Base-by-base conservation (phyloP, 2,113 vertebrate species). In the Drymodes brunneopygia region DNA sequence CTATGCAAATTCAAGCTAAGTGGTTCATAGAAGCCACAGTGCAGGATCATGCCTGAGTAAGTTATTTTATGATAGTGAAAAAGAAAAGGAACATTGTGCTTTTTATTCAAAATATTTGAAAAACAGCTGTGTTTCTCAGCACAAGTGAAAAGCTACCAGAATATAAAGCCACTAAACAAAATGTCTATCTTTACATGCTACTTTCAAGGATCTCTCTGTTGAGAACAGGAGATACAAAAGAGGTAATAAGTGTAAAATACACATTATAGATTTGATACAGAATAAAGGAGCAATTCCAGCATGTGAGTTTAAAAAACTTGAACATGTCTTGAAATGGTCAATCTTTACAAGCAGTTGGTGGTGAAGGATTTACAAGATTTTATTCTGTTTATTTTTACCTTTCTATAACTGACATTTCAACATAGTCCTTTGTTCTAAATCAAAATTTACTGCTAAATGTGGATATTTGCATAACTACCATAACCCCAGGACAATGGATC, bases 261-360 rank as follows among this genome's bases (percentile, higher is more conserved):
- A 51, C 22, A n/a, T 47, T 61, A 62, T 0, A 61, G n/a, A 65
- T 61, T 64, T 77, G 40, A 86, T 22, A 86, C 15, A 77, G 29
- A 94, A 77, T 21, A 91, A 75, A 78, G 21, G 4, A 94, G 51
- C 12, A 84, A 70, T 67, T 88, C 36, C n/a, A 80, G 40, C 27
- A 80, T 15, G 16, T 38, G 27, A 78, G 29, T 72, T 91, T 60
- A 57, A 94, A 83, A 81, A 72, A 78, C 31, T 35, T 88, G 58
- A 91, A 42, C 10, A 28, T 10, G 29, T 70, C 48, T 60, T 90
- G 62, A 90, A 95, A 87, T 28, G 11, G 27, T 56, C 61, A 77
- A 12, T 51, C 15, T 66, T 66, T 22, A 15, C 20, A 66, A 45
- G 27, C 20, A 47, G n/a, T 19, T 69, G 62, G 40, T 82, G 29